A percentile compares a stretch with the other conserved stretches of the same genome.
Conservation (phyloP, 2,888 invertebrate species). For the Smittia sp. region DNA sequence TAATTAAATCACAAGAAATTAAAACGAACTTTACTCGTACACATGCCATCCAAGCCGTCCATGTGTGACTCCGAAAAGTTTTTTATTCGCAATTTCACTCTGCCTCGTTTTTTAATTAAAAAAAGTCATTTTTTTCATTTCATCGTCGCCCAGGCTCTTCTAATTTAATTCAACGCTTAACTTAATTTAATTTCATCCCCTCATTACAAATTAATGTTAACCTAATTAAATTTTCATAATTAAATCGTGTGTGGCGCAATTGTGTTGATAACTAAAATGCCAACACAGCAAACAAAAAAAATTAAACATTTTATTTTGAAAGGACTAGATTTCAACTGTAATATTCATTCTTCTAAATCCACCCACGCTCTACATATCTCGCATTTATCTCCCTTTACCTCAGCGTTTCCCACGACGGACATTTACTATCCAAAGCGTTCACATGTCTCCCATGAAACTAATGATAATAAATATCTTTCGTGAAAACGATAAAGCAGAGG, state of each 20-base stretch:
- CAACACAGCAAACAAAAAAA: slow-evolving; percentile 26
- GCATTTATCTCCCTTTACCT: neutral
- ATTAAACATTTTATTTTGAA: slow-evolving; percentile 16
- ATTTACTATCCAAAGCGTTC: neutral
- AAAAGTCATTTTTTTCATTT: slow-evolving; percentile 1
- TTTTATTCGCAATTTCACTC: neutral
- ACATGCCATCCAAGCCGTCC: neutral
- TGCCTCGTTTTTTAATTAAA: neutral
- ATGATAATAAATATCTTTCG: slow-evolving; percentile 50
- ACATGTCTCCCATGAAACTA: slow-evolving; percentile 33
- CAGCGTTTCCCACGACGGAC: slow-evolving; percentile 1
- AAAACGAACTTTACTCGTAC: neutral
- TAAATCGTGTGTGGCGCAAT: neutral
- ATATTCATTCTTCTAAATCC: slow-evolving; percentile 8
- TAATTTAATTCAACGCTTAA: neutral
- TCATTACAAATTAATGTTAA: slow-evolving; percentile 4
- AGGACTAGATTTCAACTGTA: slow-evolving; percentile 35
- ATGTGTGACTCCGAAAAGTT: neutral
- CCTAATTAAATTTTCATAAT: slow-evolving; percentile 15
- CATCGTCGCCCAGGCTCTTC: neutral
- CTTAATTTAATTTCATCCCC: slow-evolving; percentile 5
- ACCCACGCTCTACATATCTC: neutral
- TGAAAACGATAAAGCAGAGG: neutral
- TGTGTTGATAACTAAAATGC: neutral
- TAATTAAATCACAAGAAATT: slow-evolving; percentile 12